Conservation (phyloP, 1,140 invertebrate genomes). For the Nixonia krombeini region DNA sequence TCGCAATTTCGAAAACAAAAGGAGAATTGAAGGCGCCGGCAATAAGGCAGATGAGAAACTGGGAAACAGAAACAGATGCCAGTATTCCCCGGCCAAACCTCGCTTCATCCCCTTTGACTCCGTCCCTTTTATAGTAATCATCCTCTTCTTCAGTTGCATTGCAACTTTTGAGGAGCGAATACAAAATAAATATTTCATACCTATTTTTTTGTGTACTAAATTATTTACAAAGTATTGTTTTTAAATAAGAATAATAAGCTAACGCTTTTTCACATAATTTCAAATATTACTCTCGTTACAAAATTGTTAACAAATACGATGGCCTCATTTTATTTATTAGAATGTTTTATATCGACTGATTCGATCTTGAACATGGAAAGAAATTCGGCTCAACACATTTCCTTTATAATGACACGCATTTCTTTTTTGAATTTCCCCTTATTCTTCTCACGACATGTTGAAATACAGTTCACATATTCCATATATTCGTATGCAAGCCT, state of each 20-base stretch:
- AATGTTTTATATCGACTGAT: background rate
- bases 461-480: constrained; percentile 27
- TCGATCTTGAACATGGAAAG: constrained; percentile 10
- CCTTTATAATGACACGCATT: constrained; percentile 34
- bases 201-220: background rate
- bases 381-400: constrained; percentile 30
- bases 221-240: background rate
- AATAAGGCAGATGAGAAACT: constrained; percentile 53
- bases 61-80: constrained; percentile 54
- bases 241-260: no score
- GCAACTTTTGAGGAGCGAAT: constrained; percentile 33
- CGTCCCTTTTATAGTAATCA: constrained; percentile 43
- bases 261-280: no score
- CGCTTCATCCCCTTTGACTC: constrained; percentile 46
- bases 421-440: constrained; percentile 29
- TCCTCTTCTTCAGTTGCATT: constrained; percentile 16
- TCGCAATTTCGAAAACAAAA: constrained; percentile 45
- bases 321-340: no score
- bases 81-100: constrained; percentile 38
- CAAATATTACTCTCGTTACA: no score
- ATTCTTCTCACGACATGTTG: background rate
- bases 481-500: constrained; percentile 40
- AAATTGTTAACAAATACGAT: no score
- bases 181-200: constrained; percentile 1
- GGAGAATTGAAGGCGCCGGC: constrained; percentile 41